Base-by-base conservation (phyloP, 2,888 invertebrate genomes). In the Marasmarcha lunaedactyla region DNA sequence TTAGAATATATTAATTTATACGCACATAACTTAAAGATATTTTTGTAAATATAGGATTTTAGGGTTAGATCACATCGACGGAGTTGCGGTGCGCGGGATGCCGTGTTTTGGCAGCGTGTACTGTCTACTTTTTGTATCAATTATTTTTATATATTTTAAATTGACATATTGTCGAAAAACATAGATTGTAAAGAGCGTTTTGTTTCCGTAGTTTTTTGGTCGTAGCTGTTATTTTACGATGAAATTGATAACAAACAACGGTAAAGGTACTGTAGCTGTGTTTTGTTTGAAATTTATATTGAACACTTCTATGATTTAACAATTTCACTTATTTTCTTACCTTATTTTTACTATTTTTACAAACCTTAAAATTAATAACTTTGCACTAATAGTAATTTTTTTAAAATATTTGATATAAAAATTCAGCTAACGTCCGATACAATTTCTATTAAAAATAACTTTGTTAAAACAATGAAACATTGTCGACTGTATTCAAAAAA, bases 1-100 rank as follows among this genome's bases (percentile, higher is more conserved):
- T 69, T 83, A 83, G 83, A 64, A 65, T 72, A 72, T 78, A 79
- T 74, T 83, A 79, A 81, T 81, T 81, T 81, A 83, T 81, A 70
- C 63, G 63, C 70, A 61, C 57, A 55, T 76, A 73, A 72, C 56
- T 63, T 70, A 67, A 71, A 50, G 50, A 61, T 71, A 71, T n/a
- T 63, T 59, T 39, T 78, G 81, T 81, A 83, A 65, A 83, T 83
- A 83, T 78, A 78, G 71, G 30, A 20, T 40, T 44, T 47, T 71
- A 71, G 38, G 34, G 50, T 49, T 54, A 51, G 51, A 3, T n/a
- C 3, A n/a, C 7, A 20, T 5, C 20, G 7, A 5, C 7, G 44
- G 39, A 48, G 45, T 46, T 48, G 49, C 49, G 50, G 47, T 51
- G 43, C n/a, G n/a, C n/a, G n/a, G n/a, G n/a, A n/a, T n/a, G n/a